Conservation (phyloP, 2,888 invertebrate genomes). For the Drosophila neotestacea region DNA sequence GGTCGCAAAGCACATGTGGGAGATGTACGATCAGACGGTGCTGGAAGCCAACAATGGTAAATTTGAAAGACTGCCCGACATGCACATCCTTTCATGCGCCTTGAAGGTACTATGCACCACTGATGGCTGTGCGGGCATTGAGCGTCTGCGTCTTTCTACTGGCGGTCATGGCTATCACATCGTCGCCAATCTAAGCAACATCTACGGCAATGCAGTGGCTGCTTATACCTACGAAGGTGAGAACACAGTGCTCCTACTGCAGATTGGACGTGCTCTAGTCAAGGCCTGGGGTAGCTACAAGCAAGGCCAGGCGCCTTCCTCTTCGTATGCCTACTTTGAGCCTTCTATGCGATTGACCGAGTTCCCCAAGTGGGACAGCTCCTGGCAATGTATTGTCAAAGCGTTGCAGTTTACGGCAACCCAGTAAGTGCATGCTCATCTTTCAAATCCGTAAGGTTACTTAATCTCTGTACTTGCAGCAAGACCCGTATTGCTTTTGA, state of each 20-base stretch:
- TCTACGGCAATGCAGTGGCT: slow-evolving; percentile 93
- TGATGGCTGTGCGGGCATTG: slow-evolving; percentile 91
- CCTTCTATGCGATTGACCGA: slow-evolving; percentile 46
- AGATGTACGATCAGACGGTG: slow-evolving; percentile 92
- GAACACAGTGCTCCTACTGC: slow-evolving; percentile 96
- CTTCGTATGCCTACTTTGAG: slow-evolving; percentile 89
- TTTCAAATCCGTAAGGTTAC: neutral
- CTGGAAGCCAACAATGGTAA: slow-evolving; percentile 92
- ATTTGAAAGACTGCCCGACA: slow-evolving; percentile 91
- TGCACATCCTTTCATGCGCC: slow-evolving; percentile 94
- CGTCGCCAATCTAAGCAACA: slow-evolving; percentile 92
- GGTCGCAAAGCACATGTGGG: slow-evolving; percentile 91
- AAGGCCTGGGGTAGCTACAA: slow-evolving; percentile 90
- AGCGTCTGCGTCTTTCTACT: slow-evolving; percentile 94
- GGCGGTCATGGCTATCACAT: slow-evolving; percentile 98
- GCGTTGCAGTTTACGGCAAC: slow-evolving; percentile 86
- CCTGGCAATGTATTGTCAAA: slow-evolving; percentile 84
- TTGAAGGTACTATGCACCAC: slow-evolving; percentile 94
- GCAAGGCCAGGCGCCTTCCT: slow-evolving; percentile 87
- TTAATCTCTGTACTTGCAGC: slow-evolving; percentile 84
- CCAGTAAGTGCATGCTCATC: slow-evolving; percentile 78
- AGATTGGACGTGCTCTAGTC: slow-evolving; percentile 93
- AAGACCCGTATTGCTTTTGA: slow-evolving; percentile 90
- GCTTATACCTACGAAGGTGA: slow-evolving; percentile 98
- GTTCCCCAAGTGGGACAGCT: slow-evolving; percentile 79